Base-by-base conservation (phyloP, 2,888 invertebrate genomes). In the Agonopterix alstromeriana region DNA sequence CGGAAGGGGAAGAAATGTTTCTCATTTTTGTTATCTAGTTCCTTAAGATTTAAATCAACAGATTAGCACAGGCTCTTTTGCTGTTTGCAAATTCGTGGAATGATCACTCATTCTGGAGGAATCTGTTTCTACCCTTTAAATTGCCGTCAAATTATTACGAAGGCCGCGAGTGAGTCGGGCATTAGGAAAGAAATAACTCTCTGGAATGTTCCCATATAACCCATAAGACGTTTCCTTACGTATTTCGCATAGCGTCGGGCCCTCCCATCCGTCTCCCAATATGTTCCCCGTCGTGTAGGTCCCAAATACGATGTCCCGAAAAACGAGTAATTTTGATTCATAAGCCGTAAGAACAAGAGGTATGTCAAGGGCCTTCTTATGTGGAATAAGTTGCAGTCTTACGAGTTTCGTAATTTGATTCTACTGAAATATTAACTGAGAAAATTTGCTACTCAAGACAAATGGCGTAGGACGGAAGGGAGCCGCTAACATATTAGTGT, bases 351-450 rank as follows among this genome's bases (percentile, higher is more conserved):
- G 7, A 27, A 27, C 7, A 27, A 27, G 27, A 27, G 27, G 27
- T 27, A 27, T 27, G 5, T 27, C 27, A 27, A 27, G 1, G 27
- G 27, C 1, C 27, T 27, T 27, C 27, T 27, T 27, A 27, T 27
- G 27, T 27, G 27, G 27, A 27, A 27, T 27, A 7, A 27, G 27
- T 27, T 5, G 63, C 63, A 61, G 61, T 63, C 67, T 77, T 76
- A 75, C 70, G 75, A 72, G 73, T 70, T 76, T 63, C 74, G 82
- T 82, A 82, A 84, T 84, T 84, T 84, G 82, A 82, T 82, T 80
- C 78, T 57, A 62, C 67, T 81, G 81, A 80, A 82, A 80, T 82
- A 83, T 83, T 80, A 82, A 81, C 81, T 76, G 69, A 68, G 75
- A 77, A 78, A 80, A 75, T 42, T 42, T 42, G 65, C 61, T 65